A percentile compares a stretch with the other conserved stretches of the same genome.
Conservation (phyloP, 2,888 invertebrate species). For the Ashinkailepas kermadecensis region DNA sequence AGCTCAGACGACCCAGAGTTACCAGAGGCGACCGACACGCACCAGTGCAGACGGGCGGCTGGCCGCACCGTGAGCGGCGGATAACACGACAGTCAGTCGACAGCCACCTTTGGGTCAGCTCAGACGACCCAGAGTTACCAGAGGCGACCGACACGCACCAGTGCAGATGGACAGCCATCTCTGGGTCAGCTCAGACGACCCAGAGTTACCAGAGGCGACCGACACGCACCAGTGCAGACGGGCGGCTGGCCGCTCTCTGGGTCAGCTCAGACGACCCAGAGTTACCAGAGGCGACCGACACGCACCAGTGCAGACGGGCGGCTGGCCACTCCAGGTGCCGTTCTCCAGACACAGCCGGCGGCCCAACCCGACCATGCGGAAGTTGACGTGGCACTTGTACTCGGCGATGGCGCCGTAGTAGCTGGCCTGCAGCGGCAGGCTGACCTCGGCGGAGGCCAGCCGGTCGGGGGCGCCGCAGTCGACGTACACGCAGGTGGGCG, state of each 20-base stretch:
- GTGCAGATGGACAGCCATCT: too few species aligned
- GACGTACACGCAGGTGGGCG: conserved; percentile 76
- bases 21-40: conserved; percentile 33
- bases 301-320: conserved; percentile 69
- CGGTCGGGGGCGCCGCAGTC: conserved; percentile 72
- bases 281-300: conserved; percentile 5
- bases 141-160: too few species aligned
- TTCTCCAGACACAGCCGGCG: conserved; percentile 76
- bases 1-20: too few species aligned
- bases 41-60: conserved; percentile 73
- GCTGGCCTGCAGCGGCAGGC: conserved; percentile 67
- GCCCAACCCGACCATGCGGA: conserved; percentile 71
- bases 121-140: too few species aligned
- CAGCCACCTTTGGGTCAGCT: too few species aligned
- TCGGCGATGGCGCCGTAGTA: conserved; percentile 78
- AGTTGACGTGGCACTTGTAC: conserved; percentile 74
- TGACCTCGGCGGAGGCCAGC: conserved; percentile 14
- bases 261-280: too few species aligned
- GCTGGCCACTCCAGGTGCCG: conserved; percentile 80
- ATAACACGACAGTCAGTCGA: too few species aligned
- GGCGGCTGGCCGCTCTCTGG: too few species aligned
- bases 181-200: too few species aligned
- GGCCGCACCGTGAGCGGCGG: too few species aligned
- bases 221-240: too few species aligned
- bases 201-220: too few species aligned